Base-by-base conservation (phyloP, 2,113 vertebrate species). In the Papio anubis region DNA sequence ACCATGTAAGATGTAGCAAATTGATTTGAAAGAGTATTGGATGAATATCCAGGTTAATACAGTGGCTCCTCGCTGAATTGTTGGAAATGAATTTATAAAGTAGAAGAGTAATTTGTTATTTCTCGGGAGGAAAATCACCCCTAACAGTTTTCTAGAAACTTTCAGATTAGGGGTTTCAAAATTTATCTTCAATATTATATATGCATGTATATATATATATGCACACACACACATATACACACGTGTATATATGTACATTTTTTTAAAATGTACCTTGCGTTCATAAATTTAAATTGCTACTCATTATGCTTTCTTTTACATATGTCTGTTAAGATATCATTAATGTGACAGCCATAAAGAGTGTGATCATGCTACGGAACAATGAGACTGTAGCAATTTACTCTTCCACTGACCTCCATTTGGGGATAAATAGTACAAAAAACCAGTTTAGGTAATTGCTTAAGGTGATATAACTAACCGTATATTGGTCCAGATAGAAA, bases 21-120 rank as follows among this genome's bases (percentile, higher is more conserved):
- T 97, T 92, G 94, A 96, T 97, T 94, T 92, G 70, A 90, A 94
- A 94, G 66, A 93, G 61, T 40, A 50, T 57, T 90, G 61, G 55
- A 43, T 97, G 45, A 92, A 35, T 88, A 59, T 97, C 86, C 50
- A 96, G 92, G 79, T 93, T 89, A 87, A 96, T 96, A 80, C 9
- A 43, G 90, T 50, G 32, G 10, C 68, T 96, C 45, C 20, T 90
- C 7, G 50, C 30, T 40, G 70, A 94, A 92, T 52, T 84, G 45
- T 84, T 87, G 32, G 48, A 59, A 97, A 90, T 90, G 66, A 92
- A 93, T 96, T 92, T 90, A 40, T 96, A 52, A 86, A 93, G 30
- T 68, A 87, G 66, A 12, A 59, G 72, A 90, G 93, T 92, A 90
- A 73, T 81, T 88, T n/a, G 40, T 80, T 93, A 35, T 90, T 96